Evolutionary conservation across 1,140 invertebrate genomes (phyloP).

Genomic region (Pseudomyrmex concolor): DNA sequence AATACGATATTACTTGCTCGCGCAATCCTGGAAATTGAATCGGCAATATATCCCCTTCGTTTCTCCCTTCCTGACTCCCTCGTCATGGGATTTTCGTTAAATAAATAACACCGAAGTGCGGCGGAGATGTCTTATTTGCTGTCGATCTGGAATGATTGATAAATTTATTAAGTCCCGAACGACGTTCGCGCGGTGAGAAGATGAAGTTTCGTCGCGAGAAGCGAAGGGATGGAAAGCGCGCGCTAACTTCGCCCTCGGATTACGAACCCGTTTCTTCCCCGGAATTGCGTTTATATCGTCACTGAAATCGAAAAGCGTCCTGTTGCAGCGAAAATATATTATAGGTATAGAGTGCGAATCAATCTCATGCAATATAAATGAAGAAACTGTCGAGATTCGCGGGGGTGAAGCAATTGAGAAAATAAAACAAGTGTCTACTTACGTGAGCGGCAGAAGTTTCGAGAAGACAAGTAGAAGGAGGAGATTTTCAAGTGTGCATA

Average conservation of each 20-base stretch:
- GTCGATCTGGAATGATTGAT: constrained; percentile 58
- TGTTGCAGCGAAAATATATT: not conserved
- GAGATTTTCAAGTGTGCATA: constrained; percentile 43
- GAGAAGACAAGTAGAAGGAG: constrained; percentile 59
- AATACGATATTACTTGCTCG: not conserved
- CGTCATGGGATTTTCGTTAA: constrained; percentile 6
- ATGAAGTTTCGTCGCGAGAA: constrained; percentile 25
- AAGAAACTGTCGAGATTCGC: not conserved
- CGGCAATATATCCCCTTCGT: not conserved
- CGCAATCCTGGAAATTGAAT: constrained; percentile 40
- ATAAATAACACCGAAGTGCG: constrained; percentile 48
- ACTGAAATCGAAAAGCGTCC: not conserved
- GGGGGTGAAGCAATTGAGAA: not conserved
- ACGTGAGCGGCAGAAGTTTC: constrained; percentile 73
- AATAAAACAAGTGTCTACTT: constrained; percentile 75
- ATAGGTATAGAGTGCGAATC: too few relatives aligned
- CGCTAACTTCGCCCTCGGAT: constrained; percentile 9
- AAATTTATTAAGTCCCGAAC: constrained; percentile 52
- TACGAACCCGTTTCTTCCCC: not conserved
- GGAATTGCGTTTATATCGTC: not conserved
- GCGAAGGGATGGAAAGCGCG: constrained; percentile 10
- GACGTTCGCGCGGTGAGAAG: constrained; percentile 23
- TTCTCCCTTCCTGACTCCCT: not conserved
- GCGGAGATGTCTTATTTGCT: constrained; percentile 40
- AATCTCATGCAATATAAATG: not conserved